Evolutionary conservation across 2,888 invertebrate genomes (phyloP).

Genomic region (Ametastegia equiseti): DNA sequence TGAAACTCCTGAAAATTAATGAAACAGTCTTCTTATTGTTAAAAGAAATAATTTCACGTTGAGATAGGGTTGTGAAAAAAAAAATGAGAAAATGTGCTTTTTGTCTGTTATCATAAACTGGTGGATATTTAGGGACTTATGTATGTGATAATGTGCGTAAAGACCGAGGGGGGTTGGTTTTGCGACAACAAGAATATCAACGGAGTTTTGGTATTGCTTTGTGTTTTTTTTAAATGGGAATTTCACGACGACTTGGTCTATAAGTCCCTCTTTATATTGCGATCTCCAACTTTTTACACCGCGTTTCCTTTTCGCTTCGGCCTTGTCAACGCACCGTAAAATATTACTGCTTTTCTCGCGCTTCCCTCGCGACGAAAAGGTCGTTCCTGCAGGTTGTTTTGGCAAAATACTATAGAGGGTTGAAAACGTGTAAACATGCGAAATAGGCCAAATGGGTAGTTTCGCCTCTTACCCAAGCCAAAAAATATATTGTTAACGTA

Average conservation of each 20-base stretch:
- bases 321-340: constrained; percentile 38
- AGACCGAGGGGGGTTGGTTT: background rate
- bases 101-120: background rate
- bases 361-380: background rate
- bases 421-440: constrained; percentile 18
- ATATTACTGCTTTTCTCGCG: constrained; percentile 30
- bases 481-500: background rate
- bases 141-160: background rate
- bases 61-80: no score
- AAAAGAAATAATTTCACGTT: no score
- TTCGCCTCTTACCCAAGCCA: background rate
- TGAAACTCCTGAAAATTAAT: no score
- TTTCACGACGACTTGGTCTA: constrained; percentile 9
- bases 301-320: background rate
- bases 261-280: constrained; percentile 29
- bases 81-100: background rate
- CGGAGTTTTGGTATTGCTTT: background rate
- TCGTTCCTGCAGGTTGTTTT: background rate
- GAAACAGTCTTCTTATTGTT: no score
- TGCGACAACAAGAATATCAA: background rate
- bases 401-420: background rate
- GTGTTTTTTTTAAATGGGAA: constrained; percentile 21
- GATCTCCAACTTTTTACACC: constrained; percentile 32
- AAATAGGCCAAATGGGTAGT: constrained; percentile 10
- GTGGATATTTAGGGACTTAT: background rate